phyloP scores from a whole-genome alignment of 2,113 vertebrate genomes.

The Bambusicola thoracicus region DNA sequence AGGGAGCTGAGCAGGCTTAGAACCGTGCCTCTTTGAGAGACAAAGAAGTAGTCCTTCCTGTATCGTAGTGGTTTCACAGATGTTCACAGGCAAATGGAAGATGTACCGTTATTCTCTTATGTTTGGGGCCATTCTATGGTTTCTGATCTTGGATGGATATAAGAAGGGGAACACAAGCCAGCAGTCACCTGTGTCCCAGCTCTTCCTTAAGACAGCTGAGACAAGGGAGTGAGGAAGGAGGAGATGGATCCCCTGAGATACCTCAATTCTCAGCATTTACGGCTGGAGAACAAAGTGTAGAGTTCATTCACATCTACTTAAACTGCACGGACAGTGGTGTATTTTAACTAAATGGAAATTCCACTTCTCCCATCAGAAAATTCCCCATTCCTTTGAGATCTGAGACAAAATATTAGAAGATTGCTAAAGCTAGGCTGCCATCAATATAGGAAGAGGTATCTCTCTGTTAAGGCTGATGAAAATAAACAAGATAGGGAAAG shows the following conservation, averaged over 20 bases:
- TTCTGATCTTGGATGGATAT: background rate
- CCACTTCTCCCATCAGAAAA: background rate
- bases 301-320: rapidly evolving
- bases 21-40: background rate
- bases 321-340: rapidly evolving
- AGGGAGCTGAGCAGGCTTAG: background rate
- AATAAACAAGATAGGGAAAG: background rate
- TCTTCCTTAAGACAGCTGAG: background rate
- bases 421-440: background rate
- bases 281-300: rapidly evolving
- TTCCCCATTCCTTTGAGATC: background rate
- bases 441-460: background rate
- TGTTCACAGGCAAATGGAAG: background rate
- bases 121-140: background rate
- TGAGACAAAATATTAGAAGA: background rate
- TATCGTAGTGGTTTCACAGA: background rate
- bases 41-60: background rate
- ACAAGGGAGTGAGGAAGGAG: background rate
- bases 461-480: background rate
- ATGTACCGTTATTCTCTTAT: rapidly evolving
- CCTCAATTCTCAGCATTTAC: background rate
- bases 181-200: rapidly evolving
- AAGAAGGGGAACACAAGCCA: background rate
- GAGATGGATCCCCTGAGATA: background rate
- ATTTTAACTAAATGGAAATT: background rate